Conservation (phyloP, 2,888 invertebrate species). For the Thysanoteuthis rhombus region DNA sequence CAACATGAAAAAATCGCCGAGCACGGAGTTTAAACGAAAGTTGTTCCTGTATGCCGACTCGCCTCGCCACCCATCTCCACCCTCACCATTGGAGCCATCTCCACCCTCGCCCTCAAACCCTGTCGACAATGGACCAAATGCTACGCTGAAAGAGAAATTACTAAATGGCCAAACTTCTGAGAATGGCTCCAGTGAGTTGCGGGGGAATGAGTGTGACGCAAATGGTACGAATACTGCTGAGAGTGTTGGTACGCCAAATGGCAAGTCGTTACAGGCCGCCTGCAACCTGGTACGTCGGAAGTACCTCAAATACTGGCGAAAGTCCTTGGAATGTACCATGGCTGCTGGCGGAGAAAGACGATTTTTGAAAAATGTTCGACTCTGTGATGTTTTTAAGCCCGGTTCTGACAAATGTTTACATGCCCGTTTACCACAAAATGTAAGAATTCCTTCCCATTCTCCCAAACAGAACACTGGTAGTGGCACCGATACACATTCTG, state of each 20-base stretch:
- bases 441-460: slow-evolving; percentile 13
- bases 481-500: neutral
- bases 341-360: slow-evolving; percentile 15
- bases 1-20: slow-evolving; percentile 25
- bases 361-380: slow-evolving; percentile 15
- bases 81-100: neutral
- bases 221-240: neutral
- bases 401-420: slow-evolving; percentile 25
- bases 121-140: neutral
- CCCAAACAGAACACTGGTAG: neutral
- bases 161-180: neutral
- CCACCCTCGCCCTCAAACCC: neutral
- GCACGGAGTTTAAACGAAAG: slow-evolving; percentile 13
- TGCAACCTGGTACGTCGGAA: slow-evolving; percentile 17
- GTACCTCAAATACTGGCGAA: slow-evolving; percentile 15
- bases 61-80: neutral
- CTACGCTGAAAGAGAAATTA: slow-evolving; percentile 22
- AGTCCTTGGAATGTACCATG: neutral
- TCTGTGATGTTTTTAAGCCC: slow-evolving; percentile 27
- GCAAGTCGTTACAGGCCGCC: slow-evolving; percentile 17
- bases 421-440: slow-evolving; percentile 14
- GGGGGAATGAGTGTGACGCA: neutral
- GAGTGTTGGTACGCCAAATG: neutral
- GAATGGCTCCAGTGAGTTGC: neutral
- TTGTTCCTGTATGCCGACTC: neutral